Evolutionary conservation across 2,113 vertebrate species (phyloP), one percentile per base, ranked within the genome.

Genomic region (Lepus timidus): DNA sequence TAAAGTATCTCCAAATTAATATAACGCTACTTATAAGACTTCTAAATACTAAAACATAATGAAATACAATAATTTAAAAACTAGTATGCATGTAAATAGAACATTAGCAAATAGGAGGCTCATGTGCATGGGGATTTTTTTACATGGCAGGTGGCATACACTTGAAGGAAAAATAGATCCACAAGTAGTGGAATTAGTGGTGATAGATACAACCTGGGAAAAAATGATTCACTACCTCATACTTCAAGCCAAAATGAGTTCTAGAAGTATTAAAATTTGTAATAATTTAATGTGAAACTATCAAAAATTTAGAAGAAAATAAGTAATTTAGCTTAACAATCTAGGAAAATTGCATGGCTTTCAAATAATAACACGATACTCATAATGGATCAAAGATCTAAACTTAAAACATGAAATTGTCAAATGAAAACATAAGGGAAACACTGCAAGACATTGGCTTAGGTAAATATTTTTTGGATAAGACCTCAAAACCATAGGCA

Each of bases 311-410:
- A n/a, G 19, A 75, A 79, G 36, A 94, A 75, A 75, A 76, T 49
- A 64, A 12, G 12, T 11, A 3, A 85, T 81, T 94, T 61, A 79
- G 78, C 78, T 94, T 70, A 93, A 87, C n/a, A 85, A 70, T 29
- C 29, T 58, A 33, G 22, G 13, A 83, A 6, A 27, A 89, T 6
- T 22, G 27, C 80, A 70, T 3, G 0, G 14, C n/a, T 78, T 86
- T 62, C 51, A 91, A 88, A 70, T 29, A 75, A 91, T 58, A 64
- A 33, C 14, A 67, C 22, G 85, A 89, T 91, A 65, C 27, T 22
- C 3, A 20, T 5, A 58, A 58, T 58, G 55, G 55, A 58, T 58
- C 55, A 58, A 58, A 16, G 14, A 58, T 58, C 55, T 58, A 44
- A 44, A 44, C 44, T 44, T 44, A 44, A 44, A 7, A 44, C 44